phyloP scores from a whole-genome alignment of 2,113 vertebrate species.

The Cepphus grylle region DNA sequence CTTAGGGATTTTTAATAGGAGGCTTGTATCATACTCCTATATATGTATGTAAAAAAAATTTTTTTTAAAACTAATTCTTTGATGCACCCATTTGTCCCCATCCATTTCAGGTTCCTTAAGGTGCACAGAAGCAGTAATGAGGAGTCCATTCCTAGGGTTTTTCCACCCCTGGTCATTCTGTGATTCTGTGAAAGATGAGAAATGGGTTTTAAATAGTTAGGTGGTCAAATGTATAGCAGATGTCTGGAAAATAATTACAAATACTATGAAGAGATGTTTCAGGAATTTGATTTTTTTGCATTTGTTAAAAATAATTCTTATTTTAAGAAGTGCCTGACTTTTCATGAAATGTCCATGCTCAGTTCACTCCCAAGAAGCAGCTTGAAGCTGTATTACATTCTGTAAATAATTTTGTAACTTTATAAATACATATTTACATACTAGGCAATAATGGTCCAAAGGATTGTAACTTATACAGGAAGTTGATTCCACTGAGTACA shows the following conservation, averaged over 20 bases:
- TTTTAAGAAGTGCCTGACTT: slow-evolving; percentile 18
- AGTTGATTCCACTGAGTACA: neutral
- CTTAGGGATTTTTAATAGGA: neutral
- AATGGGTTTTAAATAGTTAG: neutral
- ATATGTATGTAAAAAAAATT: neutral
- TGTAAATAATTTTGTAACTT: slow-evolving; percentile 12
- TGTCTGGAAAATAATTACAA: neutral
- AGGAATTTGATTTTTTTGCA: neutral
- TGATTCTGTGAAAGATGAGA: neutral
- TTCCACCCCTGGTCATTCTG: neutral
- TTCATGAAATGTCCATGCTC: neutral
- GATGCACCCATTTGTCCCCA: neutral
- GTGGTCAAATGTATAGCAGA: neutral
- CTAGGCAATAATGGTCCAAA: neutral
- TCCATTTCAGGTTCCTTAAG: neutral
- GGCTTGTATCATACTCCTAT: neutral
- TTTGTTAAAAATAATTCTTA: neutral
- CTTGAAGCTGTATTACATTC: neutral
- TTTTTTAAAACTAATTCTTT: neutral
- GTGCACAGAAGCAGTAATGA: neutral
- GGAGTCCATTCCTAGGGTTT: neutral
- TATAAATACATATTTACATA: neutral
- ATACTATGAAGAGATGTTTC: neutral
- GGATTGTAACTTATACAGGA: neutral
- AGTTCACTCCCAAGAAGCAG: neutral